Evolutionary conservation across 2,888 invertebrate genomes (phyloP), one percentile per base, ranked within the genome.

Genomic region (Muschampia plurimacula): DNA sequence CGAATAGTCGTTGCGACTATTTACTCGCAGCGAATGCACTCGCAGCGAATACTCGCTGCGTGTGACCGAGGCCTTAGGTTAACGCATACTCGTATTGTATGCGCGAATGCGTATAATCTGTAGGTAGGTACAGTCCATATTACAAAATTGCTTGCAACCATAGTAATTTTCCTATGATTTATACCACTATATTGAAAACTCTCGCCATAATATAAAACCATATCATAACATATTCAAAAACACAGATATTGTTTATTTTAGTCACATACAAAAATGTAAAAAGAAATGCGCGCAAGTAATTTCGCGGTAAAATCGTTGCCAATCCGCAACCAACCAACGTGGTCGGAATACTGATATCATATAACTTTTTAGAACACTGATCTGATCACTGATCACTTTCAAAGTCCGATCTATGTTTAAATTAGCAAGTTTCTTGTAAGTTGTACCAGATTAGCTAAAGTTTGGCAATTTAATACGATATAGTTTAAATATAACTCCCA

Each of bases 401-500:
- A 52, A 67, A 67, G 55, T 55, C n/a, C 39, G 55, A 55, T 67
- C 66, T 55, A 55, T 55, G 55, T 55, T 67, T 67, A 67, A 67
- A 67, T 67, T 41, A 67, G n/a, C 55, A 67, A 55, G 22, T 55
- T 67, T 67, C 55, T 39, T 13, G 13, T 13, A 64, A 44, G 28
- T 63, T 41, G 22, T 46, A 46, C 36, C 44, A 12, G 63, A 63
- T 64, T 64, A 22, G 46, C 64, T 2, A 28, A 46, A 46, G 64
- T 55, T 57, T 28, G 28, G 3, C 15, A 9, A 60, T 60, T 60
- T 2, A 8, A 60, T 41, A 15, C 2, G 8, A 41, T 39, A 62
- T 1, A 62, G 10, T 41, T 15, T 62, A 3, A 62, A 15, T 62
- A 62, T 62, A 52, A 36, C 2, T n/a, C n/a, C 4, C 2, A 1